Base-by-base conservation (phyloP, 2,113 vertebrate species). In the Nesoenas mayeri region DNA sequence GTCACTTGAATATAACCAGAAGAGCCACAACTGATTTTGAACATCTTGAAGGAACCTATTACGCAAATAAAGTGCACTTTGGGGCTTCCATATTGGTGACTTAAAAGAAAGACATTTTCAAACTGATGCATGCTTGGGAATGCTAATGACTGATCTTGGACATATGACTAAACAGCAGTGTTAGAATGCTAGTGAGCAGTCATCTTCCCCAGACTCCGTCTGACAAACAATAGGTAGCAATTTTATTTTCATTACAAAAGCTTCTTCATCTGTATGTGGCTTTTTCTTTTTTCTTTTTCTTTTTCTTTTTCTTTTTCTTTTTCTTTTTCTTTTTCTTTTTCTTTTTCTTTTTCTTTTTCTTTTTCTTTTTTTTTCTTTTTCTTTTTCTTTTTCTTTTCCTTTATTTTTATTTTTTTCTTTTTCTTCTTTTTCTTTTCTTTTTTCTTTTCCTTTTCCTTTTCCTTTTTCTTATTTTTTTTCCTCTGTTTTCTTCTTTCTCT, bases 81-180 rank as follows among this genome's bases (percentile, higher is more conserved):
- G 77, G 65, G 69, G 26, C 57, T 86, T 86, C 90, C 69, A 75
- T 81, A 71, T 29, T 79, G 82, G 67, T 0, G 0, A 95, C 34
- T 58, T 91, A 81, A 94, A 94, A 75, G 85, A 91, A 92, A 88
- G 85, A 81, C 28, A 50, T 81, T 88, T 94, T 75, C 88, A 94
- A 90, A 96, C 83, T 89, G 90, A 53, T 88, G 61, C 72, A 72
- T 96, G 95, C 88, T 94, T 69, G 85, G 61, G 88, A 95, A 95
- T 94, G 88, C 90, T 96, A 95, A 97, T 94, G 65, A 94, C 44
- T 31, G 79, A 61, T 93, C 60, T 89, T 74, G 77, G 69, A 71
- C 57, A 42, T 79, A 91, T 15, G 42, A 93, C 69, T 94, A 53
- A 97, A 93, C 61, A 94, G 53, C 65, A 72, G 20, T 0, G 3